Conservation (phyloP, 2,113 vertebrate species). For the Fregetta grallaria region DNA sequence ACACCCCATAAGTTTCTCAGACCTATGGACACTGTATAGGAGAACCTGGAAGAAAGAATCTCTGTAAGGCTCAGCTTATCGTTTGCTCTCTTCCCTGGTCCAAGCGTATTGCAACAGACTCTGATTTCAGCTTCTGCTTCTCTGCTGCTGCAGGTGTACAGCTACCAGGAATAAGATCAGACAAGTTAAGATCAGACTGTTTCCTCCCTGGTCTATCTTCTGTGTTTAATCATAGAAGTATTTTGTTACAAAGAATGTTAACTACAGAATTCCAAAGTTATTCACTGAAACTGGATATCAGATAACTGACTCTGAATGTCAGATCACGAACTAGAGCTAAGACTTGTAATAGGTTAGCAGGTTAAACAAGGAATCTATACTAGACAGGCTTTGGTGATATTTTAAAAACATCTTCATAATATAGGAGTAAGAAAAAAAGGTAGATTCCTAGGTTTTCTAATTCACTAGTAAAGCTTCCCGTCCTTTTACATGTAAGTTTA, state of each 20-base stretch:
- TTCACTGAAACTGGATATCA: neutral
- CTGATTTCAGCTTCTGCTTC: neutral
- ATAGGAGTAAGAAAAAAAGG: neutral
- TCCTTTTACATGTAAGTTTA: neutral
- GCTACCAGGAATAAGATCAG: neutral
- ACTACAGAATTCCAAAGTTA: neutral
- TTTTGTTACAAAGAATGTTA: constrained; percentile 2
- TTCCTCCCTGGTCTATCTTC: neutral
- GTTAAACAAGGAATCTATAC: constrained; percentile 22
- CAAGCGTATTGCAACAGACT: neutral
- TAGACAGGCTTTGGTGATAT: neutral
- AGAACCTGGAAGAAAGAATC: neutral
- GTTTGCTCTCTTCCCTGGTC: neutral
- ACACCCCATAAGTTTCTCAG: neutral
- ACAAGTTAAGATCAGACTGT: neutral
- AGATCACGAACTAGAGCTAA: neutral
- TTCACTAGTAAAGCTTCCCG: neutral
- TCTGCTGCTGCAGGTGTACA: neutral
- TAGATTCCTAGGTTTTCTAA: neutral
- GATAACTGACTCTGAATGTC: neutral
- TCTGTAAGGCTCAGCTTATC: neutral
- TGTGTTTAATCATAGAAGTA: neutral
- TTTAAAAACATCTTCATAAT: neutral
- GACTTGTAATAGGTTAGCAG: neutral
- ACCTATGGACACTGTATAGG: neutral